Evolutionary conservation across 2,888 invertebrate species (phyloP), one percentile per base, ranked within the genome.

Genomic region (Acrobasis suavella): DNA sequence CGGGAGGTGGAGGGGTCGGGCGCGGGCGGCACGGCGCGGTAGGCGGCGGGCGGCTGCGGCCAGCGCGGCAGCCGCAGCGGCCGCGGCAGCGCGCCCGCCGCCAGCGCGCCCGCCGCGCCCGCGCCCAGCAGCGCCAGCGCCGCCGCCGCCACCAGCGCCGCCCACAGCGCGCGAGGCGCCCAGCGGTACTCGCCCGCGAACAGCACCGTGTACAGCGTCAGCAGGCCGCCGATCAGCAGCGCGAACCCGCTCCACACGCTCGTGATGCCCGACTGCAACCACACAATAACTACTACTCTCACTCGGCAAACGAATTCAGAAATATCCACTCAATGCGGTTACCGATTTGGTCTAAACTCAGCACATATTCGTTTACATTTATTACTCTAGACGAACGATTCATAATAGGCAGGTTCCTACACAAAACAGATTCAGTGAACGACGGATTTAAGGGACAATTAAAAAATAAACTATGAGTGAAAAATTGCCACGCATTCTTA

Each of bases 191-290:
- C 77, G 62, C 76, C 68, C 67, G 76, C 78, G 62, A 67, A 67
- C 64, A 77, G 74, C 74, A 83, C 75, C 61, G 82, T 85, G 69
- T 74, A 79, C 80, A 84, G 76, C 69, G 80, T 76, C 59, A 81
- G 73, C 68, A 72, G 76, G 63, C 77, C 82, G 69, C 86, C 86
- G 65, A 67, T 64, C 71, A 69, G 64, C 80, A 87, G 78, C 77
- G 84, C 72, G 61, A 69, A 67, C 15, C 76, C 81, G 72, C 83
- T 81, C 77, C 82, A 83, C 66, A 72, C 39, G 59, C 64, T 42
- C 58, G 68, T 65, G 51, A 50, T 52, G 58, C 65, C 64, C 52
- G 85, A 56, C 56, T 56, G 52, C 32, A 52, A 52, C 46, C 14
- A 42, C 42, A 10, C 42, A 42, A 1, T 1, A 7, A 1, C 8